Conservation (phyloP, 2,797 vertebrate species). For the Brachyalestes nurse region DNA sequence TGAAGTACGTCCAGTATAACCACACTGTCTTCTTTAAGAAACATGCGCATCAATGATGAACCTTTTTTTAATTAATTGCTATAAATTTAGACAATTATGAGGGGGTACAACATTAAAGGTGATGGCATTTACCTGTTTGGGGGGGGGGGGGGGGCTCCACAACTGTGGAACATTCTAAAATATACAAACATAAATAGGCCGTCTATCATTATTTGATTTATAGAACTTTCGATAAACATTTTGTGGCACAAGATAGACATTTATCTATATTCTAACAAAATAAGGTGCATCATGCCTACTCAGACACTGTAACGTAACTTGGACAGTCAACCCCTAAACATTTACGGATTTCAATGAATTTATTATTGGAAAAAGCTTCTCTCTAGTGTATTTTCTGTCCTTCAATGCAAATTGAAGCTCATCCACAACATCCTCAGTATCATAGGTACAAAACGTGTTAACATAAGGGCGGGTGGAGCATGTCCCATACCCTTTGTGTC, state of each 20-base stretch:
- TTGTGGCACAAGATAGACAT: conserved; percentile 74
- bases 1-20: conserved; percentile 64
- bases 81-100: conserved; percentile 19
- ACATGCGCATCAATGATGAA: conserved; percentile 56
- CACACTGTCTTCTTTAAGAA: conserved; percentile 61
- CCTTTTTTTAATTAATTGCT: conserved; percentile 18
- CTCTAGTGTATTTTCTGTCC: conserved; percentile 47
- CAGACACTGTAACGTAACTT: conserved; percentile 51
- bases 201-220: conserved; percentile 64
- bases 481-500: conserved; percentile 27
- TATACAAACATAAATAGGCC: conserved; percentile 71
- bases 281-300: conserved; percentile 82
- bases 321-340: conserved; percentile 40
- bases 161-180: conserved; percentile 64
- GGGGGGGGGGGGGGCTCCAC: conserved; percentile 4
- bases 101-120: conserved; percentile 7
- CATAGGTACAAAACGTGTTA: conserved; percentile 30
- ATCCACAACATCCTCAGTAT: conserved; percentile 37
- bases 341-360: conserved; percentile 42
- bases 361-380: conserved; percentile 39
- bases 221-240: conserved; percentile 69
- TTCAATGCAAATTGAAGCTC: conserved; percentile 45
- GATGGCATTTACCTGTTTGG: conserved; percentile 17
- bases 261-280: conserved; percentile 76
- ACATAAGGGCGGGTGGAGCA: not conserved